Conservation (phyloP, 2,113 vertebrate species). For the Arothron firmamentum region DNA sequence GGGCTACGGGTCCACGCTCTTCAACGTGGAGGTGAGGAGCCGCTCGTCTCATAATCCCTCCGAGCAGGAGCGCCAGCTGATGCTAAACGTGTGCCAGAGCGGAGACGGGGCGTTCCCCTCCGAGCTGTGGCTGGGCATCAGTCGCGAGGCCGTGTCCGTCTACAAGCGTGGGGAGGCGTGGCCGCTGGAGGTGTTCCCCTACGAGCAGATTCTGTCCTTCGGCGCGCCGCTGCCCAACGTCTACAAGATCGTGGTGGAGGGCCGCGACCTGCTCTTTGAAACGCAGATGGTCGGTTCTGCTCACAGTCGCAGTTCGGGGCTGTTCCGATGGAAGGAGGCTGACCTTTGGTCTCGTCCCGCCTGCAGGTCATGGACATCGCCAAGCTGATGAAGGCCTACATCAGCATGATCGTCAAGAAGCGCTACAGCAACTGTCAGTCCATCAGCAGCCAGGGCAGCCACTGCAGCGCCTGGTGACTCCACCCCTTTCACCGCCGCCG, state of each 20-base stretch:
- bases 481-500: too few relatives aligned
- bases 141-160: constrained; percentile 87
- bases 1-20: constrained; percentile 93
- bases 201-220: constrained; percentile 93
- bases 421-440: constrained; percentile 94
- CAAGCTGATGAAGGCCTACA: constrained; percentile 98
- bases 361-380: constrained; percentile 94
- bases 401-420: constrained; percentile 98
- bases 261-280: constrained; percentile 90
- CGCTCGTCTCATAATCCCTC: too few relatives aligned
- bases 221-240: constrained; percentile 87
- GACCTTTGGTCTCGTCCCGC: constrained; percentile 1
- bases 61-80: background rate
- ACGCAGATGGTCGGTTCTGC: constrained; percentile 79
- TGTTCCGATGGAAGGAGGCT: too few relatives aligned
- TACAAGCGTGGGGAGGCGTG: constrained; percentile 92
- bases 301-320: too few relatives aligned
- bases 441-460: constrained; percentile 83
- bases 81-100: constrained; percentile 66
- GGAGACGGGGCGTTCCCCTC: constrained; percentile 86
- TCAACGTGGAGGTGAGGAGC: constrained; percentile 88
- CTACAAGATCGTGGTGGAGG: constrained; percentile 93
- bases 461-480: background rate
- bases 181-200: constrained; percentile 90
- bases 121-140: constrained; percentile 92